Evolutionary conservation across 2,888 invertebrate genomes (phyloP).

Genomic region (Pimpla rufipes): DNA sequence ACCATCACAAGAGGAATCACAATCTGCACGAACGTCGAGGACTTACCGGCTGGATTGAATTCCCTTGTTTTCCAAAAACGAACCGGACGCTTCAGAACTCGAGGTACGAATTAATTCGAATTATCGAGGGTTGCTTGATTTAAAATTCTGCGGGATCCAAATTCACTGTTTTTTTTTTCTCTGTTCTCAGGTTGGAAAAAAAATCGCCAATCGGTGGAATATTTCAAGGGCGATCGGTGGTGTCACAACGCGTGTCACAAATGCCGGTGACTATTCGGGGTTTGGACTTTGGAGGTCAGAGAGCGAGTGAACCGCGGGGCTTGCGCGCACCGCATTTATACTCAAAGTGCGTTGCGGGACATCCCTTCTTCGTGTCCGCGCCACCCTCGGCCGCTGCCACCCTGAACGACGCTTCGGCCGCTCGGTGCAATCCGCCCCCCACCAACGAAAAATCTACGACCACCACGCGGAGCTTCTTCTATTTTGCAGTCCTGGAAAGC

Average conservation of each 20-base stretch:
- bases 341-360: slow-evolving; percentile 62
- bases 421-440: slow-evolving; percentile 35
- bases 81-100: background rate
- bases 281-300: slow-evolving; percentile 81
- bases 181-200: background rate
- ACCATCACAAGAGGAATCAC: background rate
- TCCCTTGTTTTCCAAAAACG: background rate
- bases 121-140: no score
- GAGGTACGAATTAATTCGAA: background rate
- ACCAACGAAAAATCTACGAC: background rate
- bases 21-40: background rate
- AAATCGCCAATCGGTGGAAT: background rate
- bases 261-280: slow-evolving; percentile 37
- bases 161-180: background rate
- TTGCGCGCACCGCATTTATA: slow-evolving; percentile 83
- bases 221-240: no score
- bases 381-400: slow-evolving; percentile 58
- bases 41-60: background rate
- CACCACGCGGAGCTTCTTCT: slow-evolving; percentile 9
- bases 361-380: slow-evolving; percentile 56
- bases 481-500: slow-evolving; percentile 48
- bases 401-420: slow-evolving; percentile 60
- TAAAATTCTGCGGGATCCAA: no score
- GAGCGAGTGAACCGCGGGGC: slow-evolving; percentile 83
- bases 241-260: no score